A percentile compares a stretch with the other conserved stretches of the same genome.
Conservation (phyloP, 2,113 vertebrate species). For the Micromys minutus region DNA sequence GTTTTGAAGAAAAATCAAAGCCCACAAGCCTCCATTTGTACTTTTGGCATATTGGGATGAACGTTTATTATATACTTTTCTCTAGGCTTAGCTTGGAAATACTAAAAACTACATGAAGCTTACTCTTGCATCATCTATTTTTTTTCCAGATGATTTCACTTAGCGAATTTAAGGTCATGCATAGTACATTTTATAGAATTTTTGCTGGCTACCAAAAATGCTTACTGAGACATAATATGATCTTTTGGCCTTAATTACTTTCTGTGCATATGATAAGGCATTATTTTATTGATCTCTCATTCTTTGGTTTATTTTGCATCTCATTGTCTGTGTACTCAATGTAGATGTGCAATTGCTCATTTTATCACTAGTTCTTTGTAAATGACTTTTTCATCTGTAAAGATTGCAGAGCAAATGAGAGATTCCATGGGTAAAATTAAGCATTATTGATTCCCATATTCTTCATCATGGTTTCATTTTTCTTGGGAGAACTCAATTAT, state of each 20-base stretch:
- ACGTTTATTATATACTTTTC: background rate
- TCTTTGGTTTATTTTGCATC: background rate
- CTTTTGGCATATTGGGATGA: background rate
- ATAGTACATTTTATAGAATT: background rate
- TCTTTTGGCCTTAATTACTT: background rate
- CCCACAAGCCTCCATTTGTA: background rate
- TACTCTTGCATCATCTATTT: conserved; percentile 2
- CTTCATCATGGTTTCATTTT: background rate
- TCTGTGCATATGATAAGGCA: background rate
- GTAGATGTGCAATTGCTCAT: background rate
- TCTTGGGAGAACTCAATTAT: background rate
- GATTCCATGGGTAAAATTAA: conserved; percentile 17
- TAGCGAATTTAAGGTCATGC: background rate
- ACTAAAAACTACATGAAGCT: background rate
- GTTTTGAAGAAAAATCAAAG: too few species aligned
- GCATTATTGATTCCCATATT: conserved; percentile 5
- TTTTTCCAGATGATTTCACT: background rate
- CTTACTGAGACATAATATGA: background rate
- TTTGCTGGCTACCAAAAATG: background rate
- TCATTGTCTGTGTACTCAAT: background rate
- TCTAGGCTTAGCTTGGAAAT: background rate
- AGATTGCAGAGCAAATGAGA: background rate
- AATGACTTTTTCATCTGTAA: background rate
- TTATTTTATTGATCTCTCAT: background rate
- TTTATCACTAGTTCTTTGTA: background rate